Base-by-base conservation (phyloP, 2,797 vertebrate genomes). In the Amblyopsis hoosieri region DNA sequence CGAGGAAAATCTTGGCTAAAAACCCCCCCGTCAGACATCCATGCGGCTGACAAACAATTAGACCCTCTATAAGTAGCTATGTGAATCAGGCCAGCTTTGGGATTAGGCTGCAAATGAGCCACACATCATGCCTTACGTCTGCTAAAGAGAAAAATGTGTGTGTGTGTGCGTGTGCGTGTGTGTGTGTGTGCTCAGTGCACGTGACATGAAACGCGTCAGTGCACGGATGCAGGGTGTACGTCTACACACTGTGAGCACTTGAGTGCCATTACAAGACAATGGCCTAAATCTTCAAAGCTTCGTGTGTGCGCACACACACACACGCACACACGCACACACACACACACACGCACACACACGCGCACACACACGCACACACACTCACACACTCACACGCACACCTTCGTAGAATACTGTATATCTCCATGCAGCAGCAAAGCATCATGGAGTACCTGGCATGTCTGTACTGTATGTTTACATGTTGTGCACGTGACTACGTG, bases 41-140 rank as follows among this genome's bases (percentile, higher is more conserved):
- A 81, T 71, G 80, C 81, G 85, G 78, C 79, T 86, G 86, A 85
- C 87, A 90, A 91, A 91, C 87, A 92, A 92, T 92, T 91, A 91
- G 83, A 80, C 66, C 69, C 69, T 84, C 83, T 64, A 80, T 89
- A 82, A 87, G 85, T 76, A 82, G 71, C 49, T 68, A 77, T 76
- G 66, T 85, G 89, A 90, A 87, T 81, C 80, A 72, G 79, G 62
- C 82, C 86, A 55, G 75, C 74, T 78, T 68, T 19, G 55, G 87
- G 89, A 92, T 91, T 92, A 89, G 69, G 62, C 66, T 73, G 62
- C 79, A 87, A 87, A 89, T 86, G 83, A 90, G 84, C 78, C 64
- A 31, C 80, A 85, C 81, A 79, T 84, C 70, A 73, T 33, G 61
- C 82, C 73, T 87, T 87, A 88, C 78, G 79, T 84, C 78, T 75